phyloP scores from a whole-genome alignment of 2,888 invertebrate species.

The Nasonovia ribisnigri region DNA sequence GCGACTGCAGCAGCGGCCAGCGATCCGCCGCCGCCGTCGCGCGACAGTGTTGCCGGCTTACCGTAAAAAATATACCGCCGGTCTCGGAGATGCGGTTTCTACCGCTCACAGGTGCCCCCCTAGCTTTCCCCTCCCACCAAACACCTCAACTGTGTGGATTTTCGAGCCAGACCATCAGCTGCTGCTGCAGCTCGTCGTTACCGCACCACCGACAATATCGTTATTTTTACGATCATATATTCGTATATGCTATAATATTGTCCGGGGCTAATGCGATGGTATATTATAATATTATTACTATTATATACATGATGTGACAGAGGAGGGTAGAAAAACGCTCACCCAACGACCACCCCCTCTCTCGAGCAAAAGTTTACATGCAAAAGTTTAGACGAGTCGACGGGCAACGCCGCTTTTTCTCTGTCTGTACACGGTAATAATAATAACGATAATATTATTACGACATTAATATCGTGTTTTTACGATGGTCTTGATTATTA shows the following conservation, averaged over 20 bases:
- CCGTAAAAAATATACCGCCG: constrained; percentile 35
- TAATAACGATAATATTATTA: constrained; percentile 5
- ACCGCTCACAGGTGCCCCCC: constrained; percentile 2
- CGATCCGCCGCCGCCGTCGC: constrained; percentile 9
- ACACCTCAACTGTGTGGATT: not conserved
- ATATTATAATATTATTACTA: constrained; percentile 8
- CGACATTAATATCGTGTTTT: not conserved
- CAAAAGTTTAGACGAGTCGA: not conserved
- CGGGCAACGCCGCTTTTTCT: not conserved
- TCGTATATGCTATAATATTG: not conserved
- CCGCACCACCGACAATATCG: not conserved
- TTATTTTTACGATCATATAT: not conserved
- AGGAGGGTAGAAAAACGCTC: not conserved
- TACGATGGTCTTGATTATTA: no score
- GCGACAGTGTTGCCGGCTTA: constrained; percentile 41
- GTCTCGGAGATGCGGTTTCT: constrained; percentile 6
- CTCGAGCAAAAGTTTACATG: not conserved
- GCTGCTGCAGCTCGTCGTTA: not conserved
- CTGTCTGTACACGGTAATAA: not conserved
- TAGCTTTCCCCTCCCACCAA: not conserved
- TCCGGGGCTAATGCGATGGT: not conserved
- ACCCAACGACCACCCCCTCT: not conserved
- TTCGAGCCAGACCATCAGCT: constrained; percentile 11
- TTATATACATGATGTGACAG: not conserved
- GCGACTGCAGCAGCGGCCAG: constrained; percentile 2